Conservation (phyloP, 2,113 vertebrate genomes). For the Rhegmatorhina hoffmannsi region DNA sequence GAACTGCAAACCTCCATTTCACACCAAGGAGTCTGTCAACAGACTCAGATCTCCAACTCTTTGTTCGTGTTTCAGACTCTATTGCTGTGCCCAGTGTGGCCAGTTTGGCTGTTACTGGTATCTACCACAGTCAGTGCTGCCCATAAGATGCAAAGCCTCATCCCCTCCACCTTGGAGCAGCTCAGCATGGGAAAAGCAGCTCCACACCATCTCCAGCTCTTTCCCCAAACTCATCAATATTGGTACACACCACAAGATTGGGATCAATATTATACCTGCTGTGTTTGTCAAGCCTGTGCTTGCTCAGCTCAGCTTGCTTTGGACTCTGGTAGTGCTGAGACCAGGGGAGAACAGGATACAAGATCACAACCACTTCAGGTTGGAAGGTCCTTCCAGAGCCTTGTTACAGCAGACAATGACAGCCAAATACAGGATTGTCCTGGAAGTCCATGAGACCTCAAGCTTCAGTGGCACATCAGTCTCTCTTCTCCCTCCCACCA, state of each 20-base stretch:
- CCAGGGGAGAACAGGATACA: not conserved
- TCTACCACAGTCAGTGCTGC: not conserved
- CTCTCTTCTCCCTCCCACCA: not conserved
- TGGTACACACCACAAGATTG: not conserved
- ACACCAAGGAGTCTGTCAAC: not conserved
- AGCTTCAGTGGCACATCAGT: not conserved
- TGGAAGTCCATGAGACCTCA: not conserved
- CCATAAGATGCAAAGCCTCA: not conserved
- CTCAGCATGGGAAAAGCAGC: not conserved
- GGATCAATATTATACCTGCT: fast-evolving
- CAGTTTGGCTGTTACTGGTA: not conserved
- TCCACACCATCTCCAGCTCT: not conserved
- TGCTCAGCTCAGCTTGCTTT: not conserved
- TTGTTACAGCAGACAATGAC: not conserved
- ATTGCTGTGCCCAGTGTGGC: fast-evolving
- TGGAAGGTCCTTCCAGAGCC: not conserved
- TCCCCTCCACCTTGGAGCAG: not conserved
- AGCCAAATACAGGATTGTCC: not conserved
- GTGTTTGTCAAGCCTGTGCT: not conserved
- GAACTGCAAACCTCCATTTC: not conserved
- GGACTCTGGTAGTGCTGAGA: fast-evolving
- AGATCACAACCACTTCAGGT: not conserved
- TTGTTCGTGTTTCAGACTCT: not conserved
- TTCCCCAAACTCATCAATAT: not conserved
- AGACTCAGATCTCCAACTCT: not conserved